These are phyloP conservation scores for Zapus hudsonius DNA, from an alignment of 2,113 vertebrate genomes.

Conservation along the genomic window DNA sequence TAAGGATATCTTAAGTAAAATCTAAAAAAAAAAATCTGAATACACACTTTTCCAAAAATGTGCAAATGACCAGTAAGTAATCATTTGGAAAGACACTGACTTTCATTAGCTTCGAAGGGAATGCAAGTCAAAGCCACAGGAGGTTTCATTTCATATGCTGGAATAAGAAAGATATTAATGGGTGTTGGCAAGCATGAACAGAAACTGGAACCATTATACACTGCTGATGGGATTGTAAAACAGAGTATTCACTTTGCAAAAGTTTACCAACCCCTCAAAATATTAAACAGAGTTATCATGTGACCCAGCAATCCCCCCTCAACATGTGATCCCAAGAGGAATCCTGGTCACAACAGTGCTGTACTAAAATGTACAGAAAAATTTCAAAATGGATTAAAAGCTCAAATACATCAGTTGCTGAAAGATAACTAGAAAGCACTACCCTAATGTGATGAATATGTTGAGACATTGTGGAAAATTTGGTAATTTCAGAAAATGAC, in stretches of 20 bases:
- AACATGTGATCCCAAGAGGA: neutral
- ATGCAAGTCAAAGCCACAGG: neutral
- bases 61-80: neutral
- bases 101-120: neutral
- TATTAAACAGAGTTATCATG: conserved; percentile 4
- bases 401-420: neutral
- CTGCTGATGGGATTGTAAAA: neutral
- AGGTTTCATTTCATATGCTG: neutral
- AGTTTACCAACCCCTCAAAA: neutral
- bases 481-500: neutral
- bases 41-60: neutral
- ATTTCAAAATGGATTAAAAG: conserved; percentile 26
- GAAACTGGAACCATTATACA: neutral
- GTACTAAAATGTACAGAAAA: neutral
- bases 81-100: neutral
- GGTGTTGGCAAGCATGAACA: neutral
- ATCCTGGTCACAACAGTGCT: neutral
- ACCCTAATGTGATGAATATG: neutral
- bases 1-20: neutral
- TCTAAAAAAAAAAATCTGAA: neutral
- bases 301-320: neutral
- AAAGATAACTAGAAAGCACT: neutral
- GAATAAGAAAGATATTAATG: neutral
- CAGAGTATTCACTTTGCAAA: neutral
- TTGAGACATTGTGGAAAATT: neutral